Evolutionary conservation across 2,888 invertebrate species (phyloP).

Genomic region (Synanthedon tipuliformis): DNA sequence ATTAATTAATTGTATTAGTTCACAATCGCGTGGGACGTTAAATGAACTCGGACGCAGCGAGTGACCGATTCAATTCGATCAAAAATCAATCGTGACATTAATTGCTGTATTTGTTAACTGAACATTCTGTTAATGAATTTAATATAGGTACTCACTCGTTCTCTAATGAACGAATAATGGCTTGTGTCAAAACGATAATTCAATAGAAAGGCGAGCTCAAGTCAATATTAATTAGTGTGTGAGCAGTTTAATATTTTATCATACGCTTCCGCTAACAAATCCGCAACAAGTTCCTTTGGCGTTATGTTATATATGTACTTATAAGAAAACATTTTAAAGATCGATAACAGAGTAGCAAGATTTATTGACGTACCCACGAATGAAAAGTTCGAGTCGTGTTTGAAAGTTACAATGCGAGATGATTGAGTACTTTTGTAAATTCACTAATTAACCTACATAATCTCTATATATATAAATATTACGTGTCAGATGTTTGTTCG

Average conservation of each 20-base stretch:
- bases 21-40: constrained; percentile 31
- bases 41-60: constrained; percentile 22
- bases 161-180: constrained; percentile 11
- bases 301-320: constrained; percentile 7
- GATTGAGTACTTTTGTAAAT: constrained; percentile 27
- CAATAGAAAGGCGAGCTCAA: constrained; percentile 27
- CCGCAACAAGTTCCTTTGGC: constrained; percentile 16
- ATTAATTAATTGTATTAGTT: constrained; percentile 12
- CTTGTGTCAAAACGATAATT: constrained; percentile 36
- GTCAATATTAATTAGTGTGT: constrained; percentile 32
- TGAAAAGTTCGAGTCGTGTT: constrained; percentile 11
- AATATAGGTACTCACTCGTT: constrained; percentile 18
- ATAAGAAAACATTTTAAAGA: constrained; percentile 23
- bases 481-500: too few relatives aligned
- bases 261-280: constrained; percentile 33
- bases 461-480: too few relatives aligned
- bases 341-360: constrained; percentile 24
- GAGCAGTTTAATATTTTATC: constrained; percentile 25
- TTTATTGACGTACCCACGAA: constrained; percentile 23
- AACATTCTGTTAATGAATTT: constrained; percentile 43
- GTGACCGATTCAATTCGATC: constrained; percentile 38
- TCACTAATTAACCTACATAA: constrained; percentile 27
- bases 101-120: constrained; percentile 42
- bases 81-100: constrained; percentile 38
- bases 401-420: constrained; percentile 23